Conservation (phyloP, 2,797 vertebrate species). For the Adelosebastes latens region DNA sequence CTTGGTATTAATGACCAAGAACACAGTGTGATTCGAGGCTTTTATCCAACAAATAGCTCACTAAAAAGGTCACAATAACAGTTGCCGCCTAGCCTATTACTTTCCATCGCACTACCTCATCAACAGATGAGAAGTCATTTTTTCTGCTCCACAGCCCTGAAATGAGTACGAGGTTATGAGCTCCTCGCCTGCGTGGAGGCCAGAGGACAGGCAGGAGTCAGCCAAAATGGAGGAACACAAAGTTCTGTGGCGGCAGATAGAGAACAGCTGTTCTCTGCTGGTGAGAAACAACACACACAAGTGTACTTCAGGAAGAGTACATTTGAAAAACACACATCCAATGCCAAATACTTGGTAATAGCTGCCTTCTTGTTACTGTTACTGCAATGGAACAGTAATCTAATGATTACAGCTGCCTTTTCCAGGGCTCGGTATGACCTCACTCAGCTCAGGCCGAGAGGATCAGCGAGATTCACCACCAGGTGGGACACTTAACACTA, state of each 20-base stretch:
- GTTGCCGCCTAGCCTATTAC: slow-evolving; percentile 33
- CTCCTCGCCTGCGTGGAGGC: slow-evolving; percentile 23
- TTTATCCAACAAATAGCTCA: slow-evolving; percentile 68
- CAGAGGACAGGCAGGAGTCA: slow-evolving; percentile 47
- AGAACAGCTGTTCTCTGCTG: slow-evolving; percentile 53
- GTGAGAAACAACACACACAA: slow-evolving; percentile 23
- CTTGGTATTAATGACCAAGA: slow-evolving; percentile 63
- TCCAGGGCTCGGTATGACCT: slow-evolving; percentile 27
- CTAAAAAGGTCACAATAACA: slow-evolving; percentile 68
- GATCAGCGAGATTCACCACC: slow-evolving; percentile 39
- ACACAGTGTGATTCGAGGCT: slow-evolving; percentile 60
- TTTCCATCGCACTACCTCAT: slow-evolving; percentile 65
- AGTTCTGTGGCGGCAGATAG: slow-evolving; percentile 43
- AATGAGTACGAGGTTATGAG: slow-evolving; percentile 44
- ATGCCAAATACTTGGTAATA: slow-evolving; percentile 6
- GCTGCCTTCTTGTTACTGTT: slow-evolving; percentile 21
- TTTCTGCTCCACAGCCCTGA: slow-evolving; percentile 28
- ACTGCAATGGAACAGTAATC: slow-evolving; percentile 18
- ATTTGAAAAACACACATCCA: slow-evolving; percentile 1
- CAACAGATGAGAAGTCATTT: slow-evolving; percentile 43
- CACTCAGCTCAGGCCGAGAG: slow-evolving; percentile 4
- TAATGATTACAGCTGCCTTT: slow-evolving; percentile 10
- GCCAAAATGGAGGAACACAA: slow-evolving; percentile 63
- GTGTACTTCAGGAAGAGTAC: background rate
- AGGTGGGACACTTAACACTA: slow-evolving; percentile 65